These are phyloP conservation scores for Clamator glandarius DNA, from an alignment of 2,797 vertebrate species.

Conservation along the genomic window DNA sequence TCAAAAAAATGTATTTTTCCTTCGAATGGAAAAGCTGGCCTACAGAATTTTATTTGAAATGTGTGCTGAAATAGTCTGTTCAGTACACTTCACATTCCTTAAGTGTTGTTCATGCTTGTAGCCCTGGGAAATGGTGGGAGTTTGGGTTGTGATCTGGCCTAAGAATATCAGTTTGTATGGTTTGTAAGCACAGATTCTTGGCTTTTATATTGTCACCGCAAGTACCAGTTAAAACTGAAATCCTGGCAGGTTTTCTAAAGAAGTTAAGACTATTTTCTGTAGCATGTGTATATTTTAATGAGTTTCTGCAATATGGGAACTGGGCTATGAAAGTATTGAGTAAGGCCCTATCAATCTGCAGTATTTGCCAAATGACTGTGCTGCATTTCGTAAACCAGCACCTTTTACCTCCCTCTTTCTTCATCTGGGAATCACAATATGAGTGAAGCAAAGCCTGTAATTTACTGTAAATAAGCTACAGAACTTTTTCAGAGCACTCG, in stretches of 20 bases:
- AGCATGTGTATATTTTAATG: not conserved
- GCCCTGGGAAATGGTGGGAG: constrained; percentile 16
- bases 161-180: not conserved
- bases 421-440: not conserved
- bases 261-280: not conserved
- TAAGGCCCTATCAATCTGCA: not conserved
- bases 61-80: not conserved
- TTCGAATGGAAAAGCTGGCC: not conserved
- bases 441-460: not conserved
- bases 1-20: not conserved
- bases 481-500: not conserved
- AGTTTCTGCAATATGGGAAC: not conserved
- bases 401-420: not conserved
- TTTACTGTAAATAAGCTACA: not conserved
- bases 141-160: not conserved
- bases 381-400: not conserved
- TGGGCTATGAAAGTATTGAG: not conserved
- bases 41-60: constrained; percentile 31
- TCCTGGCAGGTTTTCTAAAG: not conserved
- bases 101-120: constrained; percentile 20
- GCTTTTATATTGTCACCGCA: not conserved
- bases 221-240: not conserved
- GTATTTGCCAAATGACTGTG: not conserved
- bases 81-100: constrained; percentile 12
- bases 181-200: not conserved